Evolutionary conservation across 2,113 vertebrate genomes (phyloP).

Genomic region (Oryzias javanicus): DNA sequence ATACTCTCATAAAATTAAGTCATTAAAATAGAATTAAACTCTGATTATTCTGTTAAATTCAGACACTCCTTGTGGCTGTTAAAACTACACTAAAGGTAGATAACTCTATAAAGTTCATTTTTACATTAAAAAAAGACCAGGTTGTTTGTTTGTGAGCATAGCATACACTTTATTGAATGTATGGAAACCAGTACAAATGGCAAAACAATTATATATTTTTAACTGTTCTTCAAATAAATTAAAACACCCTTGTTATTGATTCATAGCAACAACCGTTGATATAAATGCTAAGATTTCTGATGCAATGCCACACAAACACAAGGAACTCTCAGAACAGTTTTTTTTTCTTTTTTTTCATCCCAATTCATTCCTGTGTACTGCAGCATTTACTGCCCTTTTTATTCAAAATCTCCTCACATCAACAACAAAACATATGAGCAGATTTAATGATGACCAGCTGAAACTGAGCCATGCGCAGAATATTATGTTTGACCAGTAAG

Average conservation of each 20-base stretch:
- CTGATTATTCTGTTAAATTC: too few species aligned
- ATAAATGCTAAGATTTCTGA: background rate
- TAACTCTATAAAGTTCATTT: background rate
- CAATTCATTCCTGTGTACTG: background rate
- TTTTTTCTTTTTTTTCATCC: background rate
- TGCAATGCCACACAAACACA: background rate
- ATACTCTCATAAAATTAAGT: too few species aligned
- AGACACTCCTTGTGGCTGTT: too few species aligned
- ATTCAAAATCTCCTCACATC: background rate
- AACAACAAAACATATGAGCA: background rate
- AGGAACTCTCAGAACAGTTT: too few species aligned
- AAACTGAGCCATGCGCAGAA: background rate
- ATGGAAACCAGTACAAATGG: conserved; percentile 44
- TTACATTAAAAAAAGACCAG: background rate
- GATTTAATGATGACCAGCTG: background rate
- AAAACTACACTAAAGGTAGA: too few species aligned
- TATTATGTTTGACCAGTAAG: background rate
- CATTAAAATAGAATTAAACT: too few species aligned
- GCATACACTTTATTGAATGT: conserved; percentile 54
- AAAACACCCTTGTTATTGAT: conserved; percentile 14
- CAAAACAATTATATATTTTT: conserved; percentile 5
- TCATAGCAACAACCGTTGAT: conserved; percentile 2
- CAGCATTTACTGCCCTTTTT: background rate
- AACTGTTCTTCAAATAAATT: conserved; percentile 31
- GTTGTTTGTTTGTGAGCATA: conserved; percentile 15